Percentiles rank a stretch among this genome's conserved stretches.
Evolutionary conservation across 2,797 vertebrate species (phyloP).

Genomic region (Anableps anableps): DNA sequence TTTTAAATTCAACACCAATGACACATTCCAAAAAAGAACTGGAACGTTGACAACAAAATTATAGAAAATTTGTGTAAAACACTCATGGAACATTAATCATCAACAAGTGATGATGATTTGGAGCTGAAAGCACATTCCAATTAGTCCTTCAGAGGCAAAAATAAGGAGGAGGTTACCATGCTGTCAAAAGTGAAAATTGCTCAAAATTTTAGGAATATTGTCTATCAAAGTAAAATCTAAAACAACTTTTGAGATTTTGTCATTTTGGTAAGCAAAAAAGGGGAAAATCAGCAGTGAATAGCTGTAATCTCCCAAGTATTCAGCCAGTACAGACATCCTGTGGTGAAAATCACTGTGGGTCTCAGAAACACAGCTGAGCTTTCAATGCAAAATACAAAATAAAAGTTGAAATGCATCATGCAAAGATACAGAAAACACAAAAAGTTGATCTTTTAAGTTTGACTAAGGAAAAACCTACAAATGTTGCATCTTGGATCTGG

Average conservation of each 20-base stretch:
- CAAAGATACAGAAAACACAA: neutral
- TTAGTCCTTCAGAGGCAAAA: constrained; percentile 2
- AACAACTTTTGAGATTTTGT: neutral
- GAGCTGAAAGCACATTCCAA: constrained; percentile 13
- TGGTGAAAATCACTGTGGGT: neutral
- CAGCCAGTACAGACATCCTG: neutral
- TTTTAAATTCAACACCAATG: neutral
- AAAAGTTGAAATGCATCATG: neutral
- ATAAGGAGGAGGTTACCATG: neutral
- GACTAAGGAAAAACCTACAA: neutral
- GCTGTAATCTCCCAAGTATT: neutral
- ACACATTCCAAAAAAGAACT: neutral
- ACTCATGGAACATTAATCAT: neutral
- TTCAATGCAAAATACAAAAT: neutral
- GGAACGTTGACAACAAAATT: constrained; percentile 7
- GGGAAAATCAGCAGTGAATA: neutral
- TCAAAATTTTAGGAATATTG: neutral
- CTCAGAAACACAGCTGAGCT: neutral
- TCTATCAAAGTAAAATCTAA: neutral
- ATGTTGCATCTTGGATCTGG: neutral
- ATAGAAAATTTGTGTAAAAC: neutral
- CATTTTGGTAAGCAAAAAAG: neutral
- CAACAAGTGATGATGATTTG: constrained; percentile 1
- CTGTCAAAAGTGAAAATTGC: constrained; percentile 4
- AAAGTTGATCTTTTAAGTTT: neutral